Base-by-base conservation (phyloP, 2,113 vertebrate species). In the Paramormyrops kingsleyae region DNA sequence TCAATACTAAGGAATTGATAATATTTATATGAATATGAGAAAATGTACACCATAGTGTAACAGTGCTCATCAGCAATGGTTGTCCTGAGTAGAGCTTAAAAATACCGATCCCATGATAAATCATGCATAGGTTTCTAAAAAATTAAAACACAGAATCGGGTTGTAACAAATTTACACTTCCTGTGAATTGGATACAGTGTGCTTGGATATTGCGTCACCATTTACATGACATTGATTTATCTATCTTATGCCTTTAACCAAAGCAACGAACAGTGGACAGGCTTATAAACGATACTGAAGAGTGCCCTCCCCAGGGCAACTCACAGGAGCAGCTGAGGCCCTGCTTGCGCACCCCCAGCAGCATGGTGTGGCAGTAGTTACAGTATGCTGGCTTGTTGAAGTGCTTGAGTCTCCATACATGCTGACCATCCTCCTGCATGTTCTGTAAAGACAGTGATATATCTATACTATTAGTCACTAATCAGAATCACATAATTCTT, bases 321-420 rank as follows among this genome's bases (percentile, higher is more conserved):
- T 98, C 94, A 99, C 98, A 95, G 91, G 96, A 95, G 95, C 98
- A 99, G 95, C 98, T 97, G 92, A 99, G 97, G 92, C 98, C 98
- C 95, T 99, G 98, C 94, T 99, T 99, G 91, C 98, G 95, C 0
- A 99, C 97, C 0, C 98, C 98, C 87, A 99, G 95, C 93, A 99
- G 95, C 97, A 99, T 97, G 91, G 96, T 94, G 80, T 96, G 98
- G 94, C 98, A 99, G 94, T 96, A 97, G 95, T 99, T 99, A 95
- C 98, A 99, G 95, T 97, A 99, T 62, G 98, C 97, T 0, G 98
- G 98, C 87, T 98, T 99, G 96, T 98, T 99, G 96, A 99, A 99
- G 92, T 99, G 97, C 94, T 99, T 99, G 94, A 99, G 94, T 92
- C 96, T 97, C 98, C 98, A 99, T 44, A 97, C 96, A 0, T 99